Evolutionary conservation across 2,797 vertebrate genomes (phyloP), one percentile per base, ranked within the genome.

Genomic region (Muraenolepis orangiensis): DNA sequence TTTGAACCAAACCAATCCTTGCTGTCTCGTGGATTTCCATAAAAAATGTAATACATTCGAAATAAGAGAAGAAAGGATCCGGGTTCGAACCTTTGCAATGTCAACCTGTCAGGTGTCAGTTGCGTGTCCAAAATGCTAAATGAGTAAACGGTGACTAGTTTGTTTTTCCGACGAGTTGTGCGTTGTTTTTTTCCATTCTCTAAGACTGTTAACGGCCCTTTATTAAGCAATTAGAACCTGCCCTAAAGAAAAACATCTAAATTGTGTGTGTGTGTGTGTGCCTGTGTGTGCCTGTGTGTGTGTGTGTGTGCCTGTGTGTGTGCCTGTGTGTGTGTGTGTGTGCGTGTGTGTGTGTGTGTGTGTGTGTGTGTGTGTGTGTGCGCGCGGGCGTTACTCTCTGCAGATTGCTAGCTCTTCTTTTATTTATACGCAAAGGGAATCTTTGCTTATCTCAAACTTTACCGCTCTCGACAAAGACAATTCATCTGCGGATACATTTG

Each of bases 351-450:
- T 72, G 77, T 32, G 75, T 73, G 72, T 66, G 40, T 69, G 30
- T 69, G 31, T 69, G 66, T 12, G 67, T 74, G 66, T 31, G 20
- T 34, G 51, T 73, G 38, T 61, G 28, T 34, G 69, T 46, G 40
- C 11, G 23, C 7, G 6, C 31, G 69, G 75, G 68, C 72, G 77
- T 32, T 69, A 40, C 71, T 76, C 72, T 80, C 79, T 61, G 79
- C 61, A 74, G 76, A 77, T n/a, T 67, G 69, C 74, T 75, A 81
- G 73, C 79, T 26, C 74, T 73, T 42, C 76, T 85, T n/a, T 81
- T 84, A 88, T 88, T 91, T 78, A 85, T 78, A 90, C 90, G 89
- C 86, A 91, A 90, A 91, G 76, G 66, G 77, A 77, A 81, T 80
- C 23, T 73, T 84, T 87, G 82, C 87, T 89, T 86, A 88, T 92